phyloP scores from a whole-genome alignment of 1,140 invertebrate genomes.

The Akabosia matsudoensis region DNA sequence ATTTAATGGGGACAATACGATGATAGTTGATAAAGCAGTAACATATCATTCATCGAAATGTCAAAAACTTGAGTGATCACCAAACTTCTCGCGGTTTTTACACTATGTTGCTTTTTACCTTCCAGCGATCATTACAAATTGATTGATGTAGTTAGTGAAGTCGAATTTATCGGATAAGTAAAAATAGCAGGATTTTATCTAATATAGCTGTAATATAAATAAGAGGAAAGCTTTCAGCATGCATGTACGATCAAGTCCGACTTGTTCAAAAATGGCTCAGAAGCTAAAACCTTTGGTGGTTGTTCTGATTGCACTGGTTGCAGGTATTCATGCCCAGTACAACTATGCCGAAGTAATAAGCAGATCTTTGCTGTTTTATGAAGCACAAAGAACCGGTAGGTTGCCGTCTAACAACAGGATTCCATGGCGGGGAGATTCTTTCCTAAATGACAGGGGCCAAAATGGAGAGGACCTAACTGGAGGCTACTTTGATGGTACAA shows the following conservation, averaged over 20 bases:
- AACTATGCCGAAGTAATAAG: slow-evolving; percentile 48
- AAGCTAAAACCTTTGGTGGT: neutral
- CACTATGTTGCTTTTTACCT: too few relatives aligned
- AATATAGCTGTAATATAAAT: too few relatives aligned
- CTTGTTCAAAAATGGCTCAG: neutral
- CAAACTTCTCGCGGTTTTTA: too few relatives aligned
- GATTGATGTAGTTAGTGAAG: too few relatives aligned
- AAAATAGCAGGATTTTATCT: too few relatives aligned
- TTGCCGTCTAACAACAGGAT: slow-evolving; percentile 50
- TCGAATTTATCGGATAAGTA: too few relatives aligned
- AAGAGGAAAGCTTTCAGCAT: too few relatives aligned
- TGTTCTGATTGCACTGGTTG: neutral
- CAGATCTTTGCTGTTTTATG: slow-evolving; percentile 53
- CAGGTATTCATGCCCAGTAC: slow-evolving; percentile 28
- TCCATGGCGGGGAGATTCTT: slow-evolving; percentile 51
- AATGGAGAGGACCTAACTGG: slow-evolving; percentile 51
- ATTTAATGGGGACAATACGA: too few relatives aligned
- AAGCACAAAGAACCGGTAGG: slow-evolving; percentile 52
- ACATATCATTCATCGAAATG: too few relatives aligned
- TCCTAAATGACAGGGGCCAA: slow-evolving; percentile 50
- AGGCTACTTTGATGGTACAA: slow-evolving; percentile 53
- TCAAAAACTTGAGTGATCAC: too few relatives aligned
- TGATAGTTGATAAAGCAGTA: too few relatives aligned
- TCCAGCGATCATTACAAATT: too few relatives aligned
- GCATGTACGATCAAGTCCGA: neutral